Base-by-base conservation (phyloP, 2,888 invertebrate species). In the Julus scanicus region DNA sequence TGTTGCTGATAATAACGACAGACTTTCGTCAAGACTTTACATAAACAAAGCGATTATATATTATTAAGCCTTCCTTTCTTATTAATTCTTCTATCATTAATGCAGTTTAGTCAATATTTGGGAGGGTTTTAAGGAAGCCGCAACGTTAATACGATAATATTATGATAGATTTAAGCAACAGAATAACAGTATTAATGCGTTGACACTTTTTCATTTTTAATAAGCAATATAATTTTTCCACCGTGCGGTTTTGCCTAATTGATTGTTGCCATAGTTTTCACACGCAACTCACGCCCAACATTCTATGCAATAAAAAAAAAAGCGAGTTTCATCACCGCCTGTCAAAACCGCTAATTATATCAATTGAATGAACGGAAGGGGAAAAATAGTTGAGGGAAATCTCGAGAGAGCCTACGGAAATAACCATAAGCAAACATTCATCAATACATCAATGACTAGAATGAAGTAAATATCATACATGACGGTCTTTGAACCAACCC, bases 231-330 rank as follows among this genome's bases (percentile, higher is more conserved):
- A 8, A 71, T 29, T 71, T 71, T 71, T 71, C 29, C 71, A 80
- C 37, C 80, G 13, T 80, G 80, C 80, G 80, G 80, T n/a, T 80
- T 80, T 80, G 80, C 80, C 80, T 80, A 80, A 80, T 80, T 80
- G 80, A 80, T 37, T 80, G 80, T 80, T 80, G 80, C 80, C 80
- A 80, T 80, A 80, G 80, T 80, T 37, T 80, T 80, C 80, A 80
- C 80, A 80, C 37, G 80, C 80, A 29, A 80, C 37, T 80, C 80
- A 37, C 37, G 37, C 11, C 37, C 80, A 80, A 37, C 37, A 15
- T 37, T 80, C 37, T 13, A 37, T 37, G 37, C 15, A 4, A n/a
- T n/a, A 20, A 8, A 63, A 63, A 20, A 63, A 80, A 80, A 80
- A 13, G 15, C 1, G 71, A 9, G 71, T 71, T 71, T 71, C 71